Evolutionary conservation across 2,113 vertebrate genomes (phyloP).

Genomic region (Aplodontia rufa): DNA sequence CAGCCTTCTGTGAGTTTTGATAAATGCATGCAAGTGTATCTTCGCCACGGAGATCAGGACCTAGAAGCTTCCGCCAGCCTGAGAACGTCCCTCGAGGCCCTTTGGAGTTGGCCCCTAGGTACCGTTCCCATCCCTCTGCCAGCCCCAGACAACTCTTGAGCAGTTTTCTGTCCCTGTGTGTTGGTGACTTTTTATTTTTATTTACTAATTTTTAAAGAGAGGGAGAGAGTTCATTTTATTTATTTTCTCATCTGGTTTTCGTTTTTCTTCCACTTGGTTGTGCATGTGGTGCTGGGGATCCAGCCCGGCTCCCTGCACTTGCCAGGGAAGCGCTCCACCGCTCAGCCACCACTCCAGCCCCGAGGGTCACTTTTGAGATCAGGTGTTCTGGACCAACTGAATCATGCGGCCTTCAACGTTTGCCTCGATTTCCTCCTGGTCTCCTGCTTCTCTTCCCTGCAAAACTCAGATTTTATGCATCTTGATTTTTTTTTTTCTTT

Average conservation of each 20-base stretch:
- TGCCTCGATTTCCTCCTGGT: not conserved
- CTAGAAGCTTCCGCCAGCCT: not conserved
- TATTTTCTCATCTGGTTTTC: too few species aligned
- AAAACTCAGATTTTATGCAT: not conserved
- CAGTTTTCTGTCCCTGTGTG: not conserved
- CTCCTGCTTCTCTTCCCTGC: not conserved
- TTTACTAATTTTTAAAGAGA: too few species aligned
- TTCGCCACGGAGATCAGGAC: accelerated
- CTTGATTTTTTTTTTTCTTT: too few species aligned
- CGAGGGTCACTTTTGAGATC: not conserved
- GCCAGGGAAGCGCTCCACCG: too few species aligned
- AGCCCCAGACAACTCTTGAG: not conserved
- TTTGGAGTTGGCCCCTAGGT: not conserved
- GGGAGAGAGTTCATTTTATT: too few species aligned
- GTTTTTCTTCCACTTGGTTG: too few species aligned
- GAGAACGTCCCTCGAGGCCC: not conserved
- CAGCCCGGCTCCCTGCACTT: too few species aligned
- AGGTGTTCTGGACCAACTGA: not conserved
- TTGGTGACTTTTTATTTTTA: not conserved
- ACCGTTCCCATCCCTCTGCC: not conserved
- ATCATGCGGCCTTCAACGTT: not conserved
- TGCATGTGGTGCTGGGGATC: too few species aligned
- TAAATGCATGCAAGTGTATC: too few species aligned
- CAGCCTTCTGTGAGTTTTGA: too few species aligned
- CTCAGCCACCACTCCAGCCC: too few species aligned